Evolutionary conservation across 1,140 invertebrate genomes (phyloP).

Genomic region (Drosophila novamexicana): DNA sequence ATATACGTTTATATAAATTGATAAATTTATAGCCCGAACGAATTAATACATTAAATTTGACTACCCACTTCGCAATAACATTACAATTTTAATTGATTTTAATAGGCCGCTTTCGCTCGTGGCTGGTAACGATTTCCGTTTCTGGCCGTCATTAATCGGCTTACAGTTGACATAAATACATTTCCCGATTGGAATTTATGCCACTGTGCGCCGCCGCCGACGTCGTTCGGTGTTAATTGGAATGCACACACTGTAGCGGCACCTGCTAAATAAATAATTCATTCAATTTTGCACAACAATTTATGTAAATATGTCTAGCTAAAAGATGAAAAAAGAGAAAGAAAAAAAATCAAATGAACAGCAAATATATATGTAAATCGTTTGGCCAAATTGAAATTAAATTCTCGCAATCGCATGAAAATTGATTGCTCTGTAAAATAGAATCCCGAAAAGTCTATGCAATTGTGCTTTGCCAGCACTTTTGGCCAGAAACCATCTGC

Average conservation of each 20-base stretch:
- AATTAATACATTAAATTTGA: constrained; percentile 69
- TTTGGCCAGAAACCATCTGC: constrained; percentile 23
- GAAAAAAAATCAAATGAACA: background rate
- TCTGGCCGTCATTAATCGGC: constrained; percentile 65
- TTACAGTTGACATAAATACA: constrained; percentile 72
- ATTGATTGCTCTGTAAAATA: constrained; percentile 19
- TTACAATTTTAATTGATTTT: constrained; percentile 73
- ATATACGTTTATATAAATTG: background rate
- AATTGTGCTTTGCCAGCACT: constrained; percentile 40
- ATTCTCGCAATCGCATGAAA: constrained; percentile 11
- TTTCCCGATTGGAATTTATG: constrained; percentile 60
- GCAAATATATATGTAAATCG: constrained; percentile 7
- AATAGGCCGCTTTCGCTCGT: constrained; percentile 49
- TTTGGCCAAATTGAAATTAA: constrained; percentile 46
- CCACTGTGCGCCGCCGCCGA: constrained; percentile 4
- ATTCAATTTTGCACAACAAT: constrained; percentile 48
- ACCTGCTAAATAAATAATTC: constrained; percentile 76
- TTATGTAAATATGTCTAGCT: constrained; percentile 26
- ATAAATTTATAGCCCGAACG: constrained; percentile 58
- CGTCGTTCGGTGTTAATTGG: constrained; percentile 62
- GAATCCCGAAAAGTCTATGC: constrained; percentile 29
- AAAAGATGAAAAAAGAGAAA: background rate
- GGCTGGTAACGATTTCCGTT: constrained; percentile 10
- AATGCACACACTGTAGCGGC: constrained; percentile 46
- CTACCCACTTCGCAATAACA: constrained; percentile 28